Evolutionary conservation across 2,113 vertebrate species (phyloP).

Genomic region (Lipotes vexillifer): DNA sequence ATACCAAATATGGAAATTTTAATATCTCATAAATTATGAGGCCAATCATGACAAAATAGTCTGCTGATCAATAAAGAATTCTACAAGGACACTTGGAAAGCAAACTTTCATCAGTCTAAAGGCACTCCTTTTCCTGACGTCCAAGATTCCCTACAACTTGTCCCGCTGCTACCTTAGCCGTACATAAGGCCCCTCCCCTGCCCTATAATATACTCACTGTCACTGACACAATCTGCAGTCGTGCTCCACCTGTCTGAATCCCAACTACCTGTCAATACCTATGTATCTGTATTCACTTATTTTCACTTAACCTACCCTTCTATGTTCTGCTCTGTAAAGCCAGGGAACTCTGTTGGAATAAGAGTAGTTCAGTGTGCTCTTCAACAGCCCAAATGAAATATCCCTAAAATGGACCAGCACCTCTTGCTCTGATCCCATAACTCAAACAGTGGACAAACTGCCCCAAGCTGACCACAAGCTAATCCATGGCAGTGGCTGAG

Average conservation of each 20-base stretch:
- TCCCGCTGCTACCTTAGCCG: not conserved
- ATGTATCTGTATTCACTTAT: not conserved
- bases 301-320: not conserved
- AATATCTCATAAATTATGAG: constrained; percentile 4
- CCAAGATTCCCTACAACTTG: not conserved
- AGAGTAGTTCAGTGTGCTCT: not conserved
- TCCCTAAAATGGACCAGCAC: not conserved
- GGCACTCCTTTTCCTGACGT: not conserved
- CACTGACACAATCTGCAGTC: not conserved
- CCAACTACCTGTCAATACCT: not conserved
- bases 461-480: not conserved
- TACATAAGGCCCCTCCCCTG: not conserved
- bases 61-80: not conserved
- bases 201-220: not conserved
- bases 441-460: not conserved
- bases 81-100: not conserved
- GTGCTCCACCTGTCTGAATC: not conserved
- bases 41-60: not conserved
- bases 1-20: not conserved
- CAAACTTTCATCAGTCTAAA: not conserved
- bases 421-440: not conserved
- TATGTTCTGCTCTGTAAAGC: not conserved
- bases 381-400: not conserved
- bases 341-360: not conserved
- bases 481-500: not conserved